Conservation (phyloP, 2,113 vertebrate genomes). For the Lampris incognitus region DNA sequence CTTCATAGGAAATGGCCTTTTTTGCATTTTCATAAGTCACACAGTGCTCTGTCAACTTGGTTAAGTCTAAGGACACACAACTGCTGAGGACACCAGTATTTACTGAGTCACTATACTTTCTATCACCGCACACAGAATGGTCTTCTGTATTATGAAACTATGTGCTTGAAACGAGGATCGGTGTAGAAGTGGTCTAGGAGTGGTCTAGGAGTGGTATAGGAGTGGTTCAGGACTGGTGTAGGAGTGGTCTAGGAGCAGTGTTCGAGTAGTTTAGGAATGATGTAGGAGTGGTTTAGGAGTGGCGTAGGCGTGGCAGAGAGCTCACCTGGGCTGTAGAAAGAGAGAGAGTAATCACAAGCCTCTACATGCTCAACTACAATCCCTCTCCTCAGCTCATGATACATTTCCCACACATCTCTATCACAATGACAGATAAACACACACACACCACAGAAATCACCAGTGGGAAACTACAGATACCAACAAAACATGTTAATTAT, state of each 20-base stretch:
- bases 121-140: not conserved
- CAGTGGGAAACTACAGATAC: not conserved
- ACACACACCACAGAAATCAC: not conserved
- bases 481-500: not conserved
- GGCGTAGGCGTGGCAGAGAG: conserved; percentile 18
- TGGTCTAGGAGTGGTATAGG: conserved; percentile 6
- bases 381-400: not conserved
- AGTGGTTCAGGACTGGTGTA: conserved; percentile 3
- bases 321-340: conserved; percentile 14
- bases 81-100: not conserved
- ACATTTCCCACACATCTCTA: too few relatives aligned
- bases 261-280: conserved; percentile 22
- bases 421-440: not conserved
- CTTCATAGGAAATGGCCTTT: too few relatives aligned
- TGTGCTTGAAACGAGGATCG: conserved; percentile 7
- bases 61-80: too few relatives aligned
- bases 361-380: not conserved
- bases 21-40: too few relatives aligned
- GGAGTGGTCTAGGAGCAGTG: not conserved
- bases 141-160: conserved; percentile 4
- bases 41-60: too few relatives aligned
- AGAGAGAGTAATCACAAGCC: conserved; percentile 12
- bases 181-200: conserved; percentile 14
- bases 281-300: not conserved
- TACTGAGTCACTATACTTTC: not conserved